A percentile compares a stretch with the other conserved stretches of the same genome.
Conservation (phyloP, 2,888 invertebrate genomes). For the Parapristionchus giblindavisi region DNA sequence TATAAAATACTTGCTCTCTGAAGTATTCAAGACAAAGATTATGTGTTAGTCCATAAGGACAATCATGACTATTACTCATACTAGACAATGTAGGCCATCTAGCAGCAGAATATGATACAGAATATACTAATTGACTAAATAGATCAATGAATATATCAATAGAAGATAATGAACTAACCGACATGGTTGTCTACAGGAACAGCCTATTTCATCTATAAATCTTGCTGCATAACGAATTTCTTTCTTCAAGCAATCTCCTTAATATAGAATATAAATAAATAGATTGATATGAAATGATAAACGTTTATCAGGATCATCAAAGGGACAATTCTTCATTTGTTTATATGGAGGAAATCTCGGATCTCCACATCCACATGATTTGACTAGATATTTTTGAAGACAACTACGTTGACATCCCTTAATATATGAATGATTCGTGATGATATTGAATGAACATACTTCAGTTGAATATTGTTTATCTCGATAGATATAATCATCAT, state of each 20-base stretch:
- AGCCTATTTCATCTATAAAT: constrained; percentile 49
- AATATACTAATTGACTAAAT: constrained; percentile 62
- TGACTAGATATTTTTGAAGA: constrained; percentile 58
- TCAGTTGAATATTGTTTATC: constrained; percentile 65
- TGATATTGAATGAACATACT: constrained; percentile 38
- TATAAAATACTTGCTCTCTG: constrained; percentile 43
- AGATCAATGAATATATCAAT: neutral
- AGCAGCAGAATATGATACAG: constrained; percentile 60
- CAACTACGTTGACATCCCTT: constrained; percentile 66
- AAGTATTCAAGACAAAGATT: constrained; percentile 60
- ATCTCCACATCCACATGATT: constrained; percentile 67
- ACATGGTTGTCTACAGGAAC: constrained; percentile 66
- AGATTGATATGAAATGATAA: neutral
- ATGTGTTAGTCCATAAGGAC: constrained; percentile 57
- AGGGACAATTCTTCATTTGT: constrained; percentile 60
- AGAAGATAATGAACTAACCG: constrained; percentile 45
- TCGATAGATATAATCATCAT: constrained; percentile 63
- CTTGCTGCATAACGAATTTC: constrained; percentile 56
- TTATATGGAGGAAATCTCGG: constrained; percentile 63
- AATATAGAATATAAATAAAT: neutral
- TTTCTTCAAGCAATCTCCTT: constrained; percentile 62
- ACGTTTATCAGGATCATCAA: constrained; percentile 55
- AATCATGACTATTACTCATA: constrained; percentile 49
- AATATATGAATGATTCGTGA: neutral
- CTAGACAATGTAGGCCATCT: constrained; percentile 60